Conservation (phyloP, 2,797 vertebrate species). For the Iguana delicatissima region DNA sequence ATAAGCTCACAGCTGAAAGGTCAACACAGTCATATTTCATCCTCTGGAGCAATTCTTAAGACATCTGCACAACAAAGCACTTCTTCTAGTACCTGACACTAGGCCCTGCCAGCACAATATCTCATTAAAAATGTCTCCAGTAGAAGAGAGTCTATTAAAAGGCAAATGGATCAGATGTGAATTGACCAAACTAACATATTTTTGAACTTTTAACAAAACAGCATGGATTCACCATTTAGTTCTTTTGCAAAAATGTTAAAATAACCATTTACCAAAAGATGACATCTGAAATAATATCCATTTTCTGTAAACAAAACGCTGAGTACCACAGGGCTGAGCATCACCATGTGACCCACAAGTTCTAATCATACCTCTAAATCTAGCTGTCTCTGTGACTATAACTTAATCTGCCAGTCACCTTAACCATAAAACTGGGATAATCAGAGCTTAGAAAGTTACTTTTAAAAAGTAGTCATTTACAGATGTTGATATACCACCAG, state of each 20-base stretch:
- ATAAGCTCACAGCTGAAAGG: conserved; percentile 97
- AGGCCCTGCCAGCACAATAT: conserved; percentile 86
- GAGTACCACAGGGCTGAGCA: conserved; percentile 59
- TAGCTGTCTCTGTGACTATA: conserved; percentile 61
- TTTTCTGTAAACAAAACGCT: conserved; percentile 59
- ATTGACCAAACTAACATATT: conserved; percentile 78
- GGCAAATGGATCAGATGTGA: conserved; percentile 74
- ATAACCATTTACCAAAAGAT: conserved; percentile 67
- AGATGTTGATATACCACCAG: too few species aligned
- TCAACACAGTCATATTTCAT: conserved; percentile 94
- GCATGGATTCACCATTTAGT: conserved; percentile 26
- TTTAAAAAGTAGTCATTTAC: not conserved
- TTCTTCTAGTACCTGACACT: conserved; percentile 91
- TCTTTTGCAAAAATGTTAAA: conserved; percentile 39
- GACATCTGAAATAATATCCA: conserved; percentile 63
- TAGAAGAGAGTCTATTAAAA: conserved; percentile 85
- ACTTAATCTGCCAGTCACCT: conserved; percentile 61
- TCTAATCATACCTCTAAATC: conserved; percentile 69
- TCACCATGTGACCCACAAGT: conserved; percentile 58
- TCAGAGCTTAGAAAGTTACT: conserved; percentile 32
- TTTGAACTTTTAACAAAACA: conserved; percentile 73
- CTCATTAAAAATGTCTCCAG: conserved; percentile 90
- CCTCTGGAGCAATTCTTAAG: conserved; percentile 90
- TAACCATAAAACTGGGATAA: conserved; percentile 60
- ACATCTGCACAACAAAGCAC: conserved; percentile 93